These are phyloP conservation scores for Anomalospiza imberbis DNA, from an alignment of 2,797 vertebrate genomes.

Conservation along the genomic window DNA sequence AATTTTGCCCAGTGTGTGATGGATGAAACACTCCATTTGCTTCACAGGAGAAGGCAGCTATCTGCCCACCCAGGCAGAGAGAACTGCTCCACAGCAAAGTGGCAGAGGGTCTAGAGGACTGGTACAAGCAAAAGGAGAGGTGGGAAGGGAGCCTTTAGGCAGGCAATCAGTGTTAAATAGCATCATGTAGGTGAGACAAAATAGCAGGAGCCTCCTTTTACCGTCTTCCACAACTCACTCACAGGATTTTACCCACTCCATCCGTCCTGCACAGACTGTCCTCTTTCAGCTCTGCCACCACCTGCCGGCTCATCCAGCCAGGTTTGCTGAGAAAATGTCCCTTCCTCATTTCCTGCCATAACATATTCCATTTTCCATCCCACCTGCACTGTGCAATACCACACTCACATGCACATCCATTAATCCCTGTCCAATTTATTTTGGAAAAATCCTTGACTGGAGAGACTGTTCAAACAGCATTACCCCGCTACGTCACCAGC, in stretches of 20 bases:
- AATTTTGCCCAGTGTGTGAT: not conserved
- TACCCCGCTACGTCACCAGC: not conserved
- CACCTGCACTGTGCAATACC: not conserved
- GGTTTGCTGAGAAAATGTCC: not conserved
- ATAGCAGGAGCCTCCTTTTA: not conserved
- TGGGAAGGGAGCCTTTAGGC: not conserved
- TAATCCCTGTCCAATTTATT: not conserved
- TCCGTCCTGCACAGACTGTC: not conserved
- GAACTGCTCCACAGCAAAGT: not conserved
- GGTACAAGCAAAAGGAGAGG: not conserved
- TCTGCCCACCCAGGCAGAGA: not conserved
- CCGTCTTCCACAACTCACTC: not conserved
- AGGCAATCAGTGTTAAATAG: not conserved
- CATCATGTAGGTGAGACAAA: not conserved
- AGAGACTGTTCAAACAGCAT: not conserved
- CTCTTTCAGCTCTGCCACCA: not conserved
- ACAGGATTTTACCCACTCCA: not conserved
- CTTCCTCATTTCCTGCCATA: not conserved
- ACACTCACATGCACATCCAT: not conserved
- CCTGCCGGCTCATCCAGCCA: not conserved
- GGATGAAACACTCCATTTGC: not conserved
- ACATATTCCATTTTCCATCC: not conserved
- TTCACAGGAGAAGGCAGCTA: not conserved
- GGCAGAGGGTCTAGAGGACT: fast-evolving
- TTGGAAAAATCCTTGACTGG: constrained; percentile 9